Evolutionary conservation across 92 coral and sea anemone species (phyloP).

Genomic region (Blastomussa wellsi): DNA sequence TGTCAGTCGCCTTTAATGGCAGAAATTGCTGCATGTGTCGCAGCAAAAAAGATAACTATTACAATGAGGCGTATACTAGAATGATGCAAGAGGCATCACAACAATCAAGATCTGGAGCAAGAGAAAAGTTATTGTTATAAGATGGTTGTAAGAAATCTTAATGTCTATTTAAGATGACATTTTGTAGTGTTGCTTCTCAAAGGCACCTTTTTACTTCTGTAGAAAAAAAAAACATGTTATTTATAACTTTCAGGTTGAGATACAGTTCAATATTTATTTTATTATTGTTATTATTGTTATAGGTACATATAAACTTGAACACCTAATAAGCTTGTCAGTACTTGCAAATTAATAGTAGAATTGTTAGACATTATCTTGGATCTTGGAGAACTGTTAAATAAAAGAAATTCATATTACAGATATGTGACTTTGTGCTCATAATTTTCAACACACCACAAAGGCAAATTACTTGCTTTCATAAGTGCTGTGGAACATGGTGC

Average conservation of each 20-base stretch:
- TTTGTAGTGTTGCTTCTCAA: slow-evolving; percentile 43
- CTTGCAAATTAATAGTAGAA: slow-evolving; percentile 24
- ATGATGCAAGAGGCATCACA: too few species aligned
- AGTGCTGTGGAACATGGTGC: slow-evolving; percentile 66
- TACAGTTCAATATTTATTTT: too few species aligned
- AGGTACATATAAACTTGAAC: slow-evolving; percentile 32
- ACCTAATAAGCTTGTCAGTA: slow-evolving; percentile 38
- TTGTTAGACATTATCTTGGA: slow-evolving; percentile 54
- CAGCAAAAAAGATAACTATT: slow-evolving; percentile 36
- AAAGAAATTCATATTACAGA: slow-evolving; percentile 39
- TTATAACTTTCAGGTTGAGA: slow-evolving; percentile 43
- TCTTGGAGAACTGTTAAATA: slow-evolving; percentile 32
- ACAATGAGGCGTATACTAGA: slow-evolving; percentile 30
- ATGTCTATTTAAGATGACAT: too few species aligned
- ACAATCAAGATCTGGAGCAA: too few species aligned
- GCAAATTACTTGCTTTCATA: slow-evolving; percentile 44
- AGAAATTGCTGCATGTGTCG: slow-evolving; percentile 59
- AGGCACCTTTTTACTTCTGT: slow-evolving; percentile 45
- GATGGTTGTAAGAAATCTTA: too few species aligned
- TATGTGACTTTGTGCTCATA: slow-evolving; percentile 44
- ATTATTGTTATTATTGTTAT: slow-evolving; percentile 42
- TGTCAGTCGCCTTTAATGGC: too few species aligned
- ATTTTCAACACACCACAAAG: slow-evolving; percentile 37
- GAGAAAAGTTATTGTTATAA: too few species aligned
- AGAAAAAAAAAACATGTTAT: slow-evolving; percentile 19